Evolutionary conservation across 2,113 vertebrate genomes (phyloP).

Genomic region (Leucoraja erinaceus): DNA sequence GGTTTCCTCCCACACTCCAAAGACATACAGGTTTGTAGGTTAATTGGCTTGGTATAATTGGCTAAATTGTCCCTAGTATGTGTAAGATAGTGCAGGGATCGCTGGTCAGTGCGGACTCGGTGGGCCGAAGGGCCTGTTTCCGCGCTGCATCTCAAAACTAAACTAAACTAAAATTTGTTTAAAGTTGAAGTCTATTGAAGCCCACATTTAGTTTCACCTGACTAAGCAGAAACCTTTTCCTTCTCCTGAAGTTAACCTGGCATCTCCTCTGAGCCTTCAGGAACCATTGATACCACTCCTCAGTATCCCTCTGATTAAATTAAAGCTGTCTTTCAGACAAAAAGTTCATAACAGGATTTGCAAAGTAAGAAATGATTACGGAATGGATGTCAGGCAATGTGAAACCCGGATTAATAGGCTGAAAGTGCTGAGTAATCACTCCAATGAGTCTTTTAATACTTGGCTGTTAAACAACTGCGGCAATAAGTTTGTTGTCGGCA

Average conservation of each 20-base stretch:
- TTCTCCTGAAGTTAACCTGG: neutral
- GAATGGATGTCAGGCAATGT: neutral
- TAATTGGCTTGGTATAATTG: too few relatives aligned
- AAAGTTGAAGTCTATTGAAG: neutral
- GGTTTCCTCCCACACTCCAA: too few relatives aligned
- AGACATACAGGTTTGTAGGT: too few relatives aligned
- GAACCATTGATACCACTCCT: neutral
- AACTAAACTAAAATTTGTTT: neutral
- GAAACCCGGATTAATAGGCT: constrained; percentile 1
- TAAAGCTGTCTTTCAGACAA: neutral
- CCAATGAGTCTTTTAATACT: neutral
- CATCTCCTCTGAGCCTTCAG: neutral
- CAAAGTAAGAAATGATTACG: neutral
- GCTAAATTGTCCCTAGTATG: too few relatives aligned
- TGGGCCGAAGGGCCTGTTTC: too few relatives aligned
- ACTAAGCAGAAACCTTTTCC: neutral
- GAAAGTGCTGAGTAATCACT: constrained; percentile 22
- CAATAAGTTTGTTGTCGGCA: neutral
- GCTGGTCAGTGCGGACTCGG: too few relatives aligned
- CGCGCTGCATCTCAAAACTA: too few relatives aligned
- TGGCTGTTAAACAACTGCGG: neutral
- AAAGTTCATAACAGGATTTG: neutral
- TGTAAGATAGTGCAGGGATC: too few relatives aligned
- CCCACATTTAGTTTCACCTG: neutral
- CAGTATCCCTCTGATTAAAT: neutral